These are phyloP conservation scores for Sebastes flavidus DNA, from an alignment of 2,797 vertebrate genomes.

Conservation along the genomic window DNA sequence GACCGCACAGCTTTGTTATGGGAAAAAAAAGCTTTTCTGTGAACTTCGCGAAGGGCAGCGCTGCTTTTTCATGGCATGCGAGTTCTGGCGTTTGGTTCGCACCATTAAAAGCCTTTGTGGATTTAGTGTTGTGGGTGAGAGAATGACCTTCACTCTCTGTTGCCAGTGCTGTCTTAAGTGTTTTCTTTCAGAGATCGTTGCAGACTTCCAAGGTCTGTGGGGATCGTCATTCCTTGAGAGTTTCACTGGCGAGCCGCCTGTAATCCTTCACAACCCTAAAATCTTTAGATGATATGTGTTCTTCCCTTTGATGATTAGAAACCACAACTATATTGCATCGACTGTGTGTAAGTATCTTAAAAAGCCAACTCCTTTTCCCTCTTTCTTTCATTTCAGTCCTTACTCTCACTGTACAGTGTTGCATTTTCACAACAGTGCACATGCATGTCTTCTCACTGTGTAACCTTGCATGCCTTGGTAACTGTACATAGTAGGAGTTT, in stretches of 20 bases:
- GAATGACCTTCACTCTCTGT: conserved; percentile 62
- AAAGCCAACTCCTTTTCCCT: neutral
- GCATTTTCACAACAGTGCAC: conserved; percentile 35
- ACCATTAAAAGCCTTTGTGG: conserved; percentile 70
- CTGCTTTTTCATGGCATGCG: conserved; percentile 61
- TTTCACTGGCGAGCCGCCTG: conserved; percentile 37
- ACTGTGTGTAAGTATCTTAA: neutral
- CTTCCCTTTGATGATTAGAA: conserved; percentile 37
- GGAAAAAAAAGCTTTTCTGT: conserved; percentile 36
- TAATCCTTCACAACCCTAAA: conserved; percentile 52
- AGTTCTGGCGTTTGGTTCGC: conserved; percentile 57
- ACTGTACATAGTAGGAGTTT: conserved; percentile 56
- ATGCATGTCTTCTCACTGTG: conserved; percentile 45
- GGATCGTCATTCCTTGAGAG: conserved; percentile 40
- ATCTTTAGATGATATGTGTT: conserved; percentile 23
- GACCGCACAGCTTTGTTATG: conserved; percentile 33
- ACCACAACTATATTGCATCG: conserved; percentile 21
- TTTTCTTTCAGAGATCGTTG: conserved; percentile 57
- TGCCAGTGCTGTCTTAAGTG: conserved; percentile 53
- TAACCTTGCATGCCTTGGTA: conserved; percentile 44
- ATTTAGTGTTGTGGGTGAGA: conserved; percentile 65
- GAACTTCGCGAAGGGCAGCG: conserved; percentile 50
- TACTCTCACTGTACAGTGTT: neutral
- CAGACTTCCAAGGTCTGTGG: conserved; percentile 31
- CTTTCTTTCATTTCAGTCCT: neutral